Evolutionary conservation across 2,888 invertebrate species (phyloP).

Genomic region (Andrena praecox): DNA sequence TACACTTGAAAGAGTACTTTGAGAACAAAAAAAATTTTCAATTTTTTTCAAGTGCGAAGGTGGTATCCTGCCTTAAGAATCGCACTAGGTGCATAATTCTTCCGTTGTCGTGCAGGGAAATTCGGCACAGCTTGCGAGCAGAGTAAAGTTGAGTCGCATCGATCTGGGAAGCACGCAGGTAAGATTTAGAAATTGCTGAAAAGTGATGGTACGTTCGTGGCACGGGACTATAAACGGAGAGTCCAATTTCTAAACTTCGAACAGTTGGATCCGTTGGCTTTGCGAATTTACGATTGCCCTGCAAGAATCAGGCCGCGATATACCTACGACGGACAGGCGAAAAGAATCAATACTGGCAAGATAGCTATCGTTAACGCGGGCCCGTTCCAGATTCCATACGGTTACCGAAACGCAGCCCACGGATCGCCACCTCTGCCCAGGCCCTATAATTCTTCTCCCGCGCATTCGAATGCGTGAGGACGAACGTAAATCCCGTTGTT

Average conservation of each 20-base stretch:
- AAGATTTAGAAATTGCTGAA: neutral
- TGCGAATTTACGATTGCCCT: slow-evolving; percentile 14
- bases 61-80: too few relatives aligned
- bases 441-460: slow-evolving; percentile 46
- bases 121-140: too few relatives aligned
- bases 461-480: slow-evolving; percentile 1
- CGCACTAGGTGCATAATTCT: too few relatives aligned
- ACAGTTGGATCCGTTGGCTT: neutral
- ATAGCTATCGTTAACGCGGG: slow-evolving; percentile 14
- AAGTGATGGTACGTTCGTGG: slow-evolving; percentile 5
- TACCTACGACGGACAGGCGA: slow-evolving; percentile 4
- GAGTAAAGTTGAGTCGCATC: too few relatives aligned
- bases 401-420: slow-evolving; percentile 23
- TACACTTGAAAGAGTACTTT: too few relatives aligned
- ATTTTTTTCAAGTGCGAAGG: too few relatives aligned
- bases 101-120: too few relatives aligned
- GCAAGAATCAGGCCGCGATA: slow-evolving; percentile 26
- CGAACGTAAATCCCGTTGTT: slow-evolving; percentile 4
- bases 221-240: neutral
- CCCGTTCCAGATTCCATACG: neutral
- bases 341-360: slow-evolving; percentile 34
- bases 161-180: too few relatives aligned
- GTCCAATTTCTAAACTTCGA: slow-evolving; percentile 12
- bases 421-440: neutral
- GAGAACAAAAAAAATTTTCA: too few relatives aligned